phyloP scores from a whole-genome alignment of 2,113 vertebrate species.

The Baryphthengus martii region DNA sequence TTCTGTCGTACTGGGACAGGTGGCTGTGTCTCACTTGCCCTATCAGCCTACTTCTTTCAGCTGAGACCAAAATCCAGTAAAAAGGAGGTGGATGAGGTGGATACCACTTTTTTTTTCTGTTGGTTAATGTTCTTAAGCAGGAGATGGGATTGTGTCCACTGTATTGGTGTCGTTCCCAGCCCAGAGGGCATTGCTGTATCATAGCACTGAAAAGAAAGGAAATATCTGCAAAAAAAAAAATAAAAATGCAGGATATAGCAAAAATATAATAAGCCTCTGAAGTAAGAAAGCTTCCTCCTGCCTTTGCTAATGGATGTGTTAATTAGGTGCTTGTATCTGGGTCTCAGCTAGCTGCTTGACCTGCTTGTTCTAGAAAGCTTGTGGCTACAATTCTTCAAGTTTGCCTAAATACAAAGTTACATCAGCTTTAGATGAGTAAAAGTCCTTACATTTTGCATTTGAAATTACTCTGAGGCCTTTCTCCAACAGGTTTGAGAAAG shows the following conservation, averaged over 20 bases:
- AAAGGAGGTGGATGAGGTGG: too few species aligned
- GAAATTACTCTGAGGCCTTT: background rate
- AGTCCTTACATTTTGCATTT: background rate
- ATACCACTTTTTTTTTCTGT: too few species aligned
- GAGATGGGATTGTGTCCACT: background rate
- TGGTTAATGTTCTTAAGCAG: background rate
- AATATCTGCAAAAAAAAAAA: background rate
- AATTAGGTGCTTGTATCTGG: background rate
- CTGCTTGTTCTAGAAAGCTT: background rate
- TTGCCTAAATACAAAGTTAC: background rate
- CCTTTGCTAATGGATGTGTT: background rate
- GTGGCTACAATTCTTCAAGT: background rate
- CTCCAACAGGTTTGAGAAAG: background rate
- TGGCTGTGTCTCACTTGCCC: background rate
- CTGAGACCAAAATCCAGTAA: background rate
- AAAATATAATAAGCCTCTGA: background rate
- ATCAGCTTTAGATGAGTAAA: background rate
- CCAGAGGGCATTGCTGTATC: background rate
- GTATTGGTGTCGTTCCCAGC: background rate
- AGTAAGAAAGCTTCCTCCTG: background rate
- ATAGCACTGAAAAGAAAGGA: background rate
- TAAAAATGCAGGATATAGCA: background rate
- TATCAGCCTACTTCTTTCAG: background rate
- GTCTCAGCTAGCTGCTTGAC: background rate
- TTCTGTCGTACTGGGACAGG: background rate